phyloP scores from a whole-genome alignment of 2,888 invertebrate species.

The Augiades crinisus region DNA sequence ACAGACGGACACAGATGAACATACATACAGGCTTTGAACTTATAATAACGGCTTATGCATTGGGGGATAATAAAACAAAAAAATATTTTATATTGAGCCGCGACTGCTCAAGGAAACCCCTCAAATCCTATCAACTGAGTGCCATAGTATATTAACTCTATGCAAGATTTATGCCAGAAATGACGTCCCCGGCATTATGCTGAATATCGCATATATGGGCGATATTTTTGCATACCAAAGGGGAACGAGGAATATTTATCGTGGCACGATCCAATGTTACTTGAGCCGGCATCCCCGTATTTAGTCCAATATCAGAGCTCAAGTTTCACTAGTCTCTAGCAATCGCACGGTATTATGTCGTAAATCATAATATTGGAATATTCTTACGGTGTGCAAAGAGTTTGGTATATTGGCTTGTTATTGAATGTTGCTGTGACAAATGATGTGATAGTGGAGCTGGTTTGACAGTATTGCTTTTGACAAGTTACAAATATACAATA shows the following conservation, averaged over 20 bases:
- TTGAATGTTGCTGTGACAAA: conserved; percentile 74
- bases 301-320: conserved; percentile 21
- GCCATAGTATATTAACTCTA: conserved; percentile 69
- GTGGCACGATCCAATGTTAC: conserved; percentile 42
- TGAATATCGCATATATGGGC: conserved; percentile 56
- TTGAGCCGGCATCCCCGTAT: conserved; percentile 31
- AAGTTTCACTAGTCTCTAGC: conserved; percentile 32
- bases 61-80: not conserved
- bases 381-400: conserved; percentile 51
- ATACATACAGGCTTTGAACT: too few relatives aligned
- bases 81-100: conserved; percentile 1
- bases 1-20: too few relatives aligned
- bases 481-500: not conserved
- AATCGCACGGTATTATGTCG: conserved; percentile 49
- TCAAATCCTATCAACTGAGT: conserved; percentile 46
- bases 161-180: conserved; percentile 74
- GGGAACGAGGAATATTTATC: conserved; percentile 60
- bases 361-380: conserved; percentile 79
- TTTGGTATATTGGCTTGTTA: conserved; percentile 51
- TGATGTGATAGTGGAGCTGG: conserved; percentile 45
- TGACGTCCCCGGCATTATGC: conserved; percentile 54
- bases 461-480: not conserved
- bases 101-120: conserved; percentile 8
- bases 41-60: too few relatives aligned
- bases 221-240: conserved; percentile 75